A percentile compares a stretch with the other conserved stretches of the same genome.
phyloP scores from a whole-genome alignment of 23 tunicate genomes.

The Styela clava region DNA sequence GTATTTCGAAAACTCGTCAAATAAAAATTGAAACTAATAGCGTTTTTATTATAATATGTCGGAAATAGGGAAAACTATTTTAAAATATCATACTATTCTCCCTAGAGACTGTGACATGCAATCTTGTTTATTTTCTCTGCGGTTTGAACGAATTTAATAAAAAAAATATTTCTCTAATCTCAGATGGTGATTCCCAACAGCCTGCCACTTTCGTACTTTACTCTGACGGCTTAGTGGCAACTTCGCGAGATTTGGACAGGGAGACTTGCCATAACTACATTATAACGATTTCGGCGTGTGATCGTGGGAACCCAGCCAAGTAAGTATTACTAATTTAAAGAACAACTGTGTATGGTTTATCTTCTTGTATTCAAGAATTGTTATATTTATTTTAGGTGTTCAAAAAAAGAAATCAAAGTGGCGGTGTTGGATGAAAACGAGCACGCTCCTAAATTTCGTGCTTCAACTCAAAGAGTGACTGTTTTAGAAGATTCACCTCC shows the following conservation, averaged over 20 bases:
- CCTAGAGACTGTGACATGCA: too few relatives aligned
- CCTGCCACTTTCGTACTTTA: conserved; percentile 29
- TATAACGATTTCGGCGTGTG: conserved; percentile 45
- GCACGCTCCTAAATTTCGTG: conserved; percentile 36
- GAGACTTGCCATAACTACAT: conserved; percentile 30
- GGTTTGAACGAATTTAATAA: too few relatives aligned
- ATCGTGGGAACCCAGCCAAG: conserved; percentile 35
- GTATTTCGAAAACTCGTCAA: too few relatives aligned
- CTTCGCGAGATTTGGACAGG: conserved; percentile 34
- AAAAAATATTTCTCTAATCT: too few relatives aligned
- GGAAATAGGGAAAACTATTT: too few relatives aligned
- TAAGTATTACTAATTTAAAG: conserved; percentile 12
- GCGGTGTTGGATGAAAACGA: conserved; percentile 57
- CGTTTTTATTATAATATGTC: too few relatives aligned
- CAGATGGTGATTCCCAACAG: background rate
- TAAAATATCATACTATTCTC: too few relatives aligned
- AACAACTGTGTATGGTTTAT: background rate
- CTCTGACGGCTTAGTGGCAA: conserved; percentile 40
- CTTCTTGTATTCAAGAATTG: too few relatives aligned
- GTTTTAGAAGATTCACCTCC: conserved; percentile 40
- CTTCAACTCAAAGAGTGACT: conserved; percentile 10
- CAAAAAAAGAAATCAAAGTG: conserved; percentile 26
- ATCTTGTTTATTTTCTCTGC: too few relatives aligned
- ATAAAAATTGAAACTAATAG: too few relatives aligned
- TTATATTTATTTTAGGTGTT: conserved; percentile 37